phyloP scores from a whole-genome alignment of 2,113 vertebrate species.

The Excalfactoria chinensis region DNA sequence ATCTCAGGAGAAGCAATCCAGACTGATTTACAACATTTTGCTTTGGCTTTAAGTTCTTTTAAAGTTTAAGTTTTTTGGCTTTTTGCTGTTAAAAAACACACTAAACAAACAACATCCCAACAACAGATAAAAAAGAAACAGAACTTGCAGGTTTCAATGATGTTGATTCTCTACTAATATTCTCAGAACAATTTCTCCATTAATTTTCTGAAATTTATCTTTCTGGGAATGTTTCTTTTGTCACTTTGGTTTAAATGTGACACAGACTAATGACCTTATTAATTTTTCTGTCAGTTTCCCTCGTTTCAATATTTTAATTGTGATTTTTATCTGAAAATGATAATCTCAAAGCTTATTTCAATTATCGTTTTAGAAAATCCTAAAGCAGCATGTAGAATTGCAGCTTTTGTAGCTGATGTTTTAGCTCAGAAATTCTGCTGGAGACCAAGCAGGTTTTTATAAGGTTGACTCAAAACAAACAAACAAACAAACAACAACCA shows the following conservation, averaged over 20 bases:
- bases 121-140: not conserved
- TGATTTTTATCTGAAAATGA: not conserved
- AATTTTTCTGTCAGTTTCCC: not conserved
- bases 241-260: not conserved
- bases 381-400: not conserved
- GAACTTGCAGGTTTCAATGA: not conserved
- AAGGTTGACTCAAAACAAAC: not conserved
- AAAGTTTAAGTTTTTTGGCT: too few species aligned
- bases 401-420: not conserved
- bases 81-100: too few species aligned
- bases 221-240: not conserved
- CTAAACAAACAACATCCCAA: too few species aligned
- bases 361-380: not conserved
- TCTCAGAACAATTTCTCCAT: not conserved
- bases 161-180: not conserved
- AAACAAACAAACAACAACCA: too few species aligned
- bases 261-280: not conserved
- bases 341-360: not conserved
- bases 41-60: not conserved
- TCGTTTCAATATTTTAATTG: not conserved
- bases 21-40: not conserved
- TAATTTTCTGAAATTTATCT: not conserved
- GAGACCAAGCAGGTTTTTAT: not conserved
- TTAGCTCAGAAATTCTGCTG: not conserved
- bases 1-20: not conserved